Base-by-base conservation (phyloP, 2,888 invertebrate genomes). In the Napeogenes inachia region DNA sequence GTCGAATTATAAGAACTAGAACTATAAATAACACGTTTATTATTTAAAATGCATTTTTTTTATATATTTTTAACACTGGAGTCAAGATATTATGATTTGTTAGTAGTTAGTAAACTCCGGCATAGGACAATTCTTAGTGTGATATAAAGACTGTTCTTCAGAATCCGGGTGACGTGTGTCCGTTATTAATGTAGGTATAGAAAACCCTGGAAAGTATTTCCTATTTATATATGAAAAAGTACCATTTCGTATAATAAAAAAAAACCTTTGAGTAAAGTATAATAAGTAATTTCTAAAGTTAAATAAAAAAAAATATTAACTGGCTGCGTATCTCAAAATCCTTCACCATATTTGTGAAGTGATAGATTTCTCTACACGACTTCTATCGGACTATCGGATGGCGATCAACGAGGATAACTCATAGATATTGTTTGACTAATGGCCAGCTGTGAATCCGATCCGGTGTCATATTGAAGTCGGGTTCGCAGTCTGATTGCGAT, bases 351-450 rank as follows among this genome's bases (percentile, higher is more conserved):
- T 70, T 69, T 71, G 60, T 70, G 68, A 70, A 64, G 60, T 67
- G 65, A 65, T 70, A 66, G 65, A 66, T 64, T 68, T 63, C 59
- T 60, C 63, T 68, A 64, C 63, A 63, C 50, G 62, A 63, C 63
- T 67, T 68, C 70, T 70, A 69, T 65, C 10, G 12, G 71, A 67
- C 68, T 71, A 74, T 73, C 73, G 69, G 69, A 71, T 71, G 72
- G 75, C 77, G 73, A 73, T 77, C 71, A 66, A 71, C 66, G 72
- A 75, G 73, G 74, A 75, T 76, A 76, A 74, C 75, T 73, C 72
- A 70, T 73, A 69, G 79, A 82, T 81, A 80, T 79, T 79, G 79
- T 83, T 82, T 82, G 80, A 84, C 81, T 82, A 81, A 84, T 82
- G 76, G 80, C 70, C 67, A 70, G 72, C 71, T 72, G 76, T 74